Evolutionary conservation across 2,797 vertebrate species (phyloP).

Genomic region (Carapus acus): DNA sequence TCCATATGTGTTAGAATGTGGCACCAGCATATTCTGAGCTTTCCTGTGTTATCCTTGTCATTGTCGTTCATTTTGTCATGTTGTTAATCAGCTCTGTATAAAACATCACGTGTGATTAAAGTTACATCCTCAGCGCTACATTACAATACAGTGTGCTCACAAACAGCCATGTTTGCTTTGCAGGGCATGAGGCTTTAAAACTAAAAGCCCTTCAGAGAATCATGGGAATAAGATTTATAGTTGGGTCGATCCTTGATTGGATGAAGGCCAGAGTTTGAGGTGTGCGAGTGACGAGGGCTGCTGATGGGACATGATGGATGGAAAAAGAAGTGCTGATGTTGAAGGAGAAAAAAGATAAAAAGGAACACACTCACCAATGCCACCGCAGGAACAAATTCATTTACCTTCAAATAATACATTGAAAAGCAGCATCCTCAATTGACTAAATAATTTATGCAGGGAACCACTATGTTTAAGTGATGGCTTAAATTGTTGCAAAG

Average conservation of each 20-base stretch:
- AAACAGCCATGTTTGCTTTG: constrained; percentile 60
- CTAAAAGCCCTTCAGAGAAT: constrained; percentile 71
- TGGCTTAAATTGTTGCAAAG: constrained; percentile 27
- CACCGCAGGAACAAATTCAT: constrained; percentile 32
- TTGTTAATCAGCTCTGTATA: constrained; percentile 3
- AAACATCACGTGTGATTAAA: constrained; percentile 9
- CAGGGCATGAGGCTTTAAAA: constrained; percentile 58
- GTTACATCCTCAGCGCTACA: constrained; percentile 19
- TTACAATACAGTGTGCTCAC: constrained; percentile 14
- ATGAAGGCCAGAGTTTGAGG: constrained; percentile 58
- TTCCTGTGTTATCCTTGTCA: constrained; percentile 6
- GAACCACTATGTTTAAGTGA: constrained; percentile 26
- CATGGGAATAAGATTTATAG: constrained; percentile 69
- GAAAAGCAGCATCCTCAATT: constrained; percentile 29
- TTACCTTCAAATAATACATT: constrained; percentile 37
- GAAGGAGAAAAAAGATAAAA: constrained; percentile 19
- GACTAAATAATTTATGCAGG: constrained; percentile 44
- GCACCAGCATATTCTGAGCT: too few relatives aligned
- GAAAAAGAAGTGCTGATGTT: constrained; percentile 62
- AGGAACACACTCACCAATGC: constrained; percentile 18
- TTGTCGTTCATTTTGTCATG: neutral
- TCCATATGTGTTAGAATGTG: neutral
- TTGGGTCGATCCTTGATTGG: constrained; percentile 64
- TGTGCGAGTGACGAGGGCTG: constrained; percentile 47
- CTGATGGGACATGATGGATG: constrained; percentile 59